Conservation (phyloP, 2,888 invertebrate genomes). For the Ellobium chinense region DNA sequence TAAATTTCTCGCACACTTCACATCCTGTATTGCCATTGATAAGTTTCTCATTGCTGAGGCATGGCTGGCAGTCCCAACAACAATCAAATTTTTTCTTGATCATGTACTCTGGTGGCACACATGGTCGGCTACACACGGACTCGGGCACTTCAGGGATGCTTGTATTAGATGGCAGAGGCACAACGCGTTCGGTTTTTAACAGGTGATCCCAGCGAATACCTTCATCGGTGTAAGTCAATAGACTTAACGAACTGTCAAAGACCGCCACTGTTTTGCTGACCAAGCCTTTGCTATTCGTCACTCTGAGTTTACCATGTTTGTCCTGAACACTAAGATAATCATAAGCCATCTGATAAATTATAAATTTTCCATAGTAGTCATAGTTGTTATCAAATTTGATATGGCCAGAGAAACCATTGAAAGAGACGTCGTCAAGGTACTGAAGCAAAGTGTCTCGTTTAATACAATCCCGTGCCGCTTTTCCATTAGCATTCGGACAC, state of each 20-base stretch:
- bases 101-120: constrained; percentile 51
- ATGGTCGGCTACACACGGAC: constrained; percentile 56
- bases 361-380: constrained; percentile 16
- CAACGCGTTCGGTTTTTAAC: neutral
- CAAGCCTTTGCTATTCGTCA: neutral
- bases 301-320: neutral
- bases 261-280: neutral
- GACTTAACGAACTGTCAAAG: neutral
- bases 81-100: constrained; percentile 52
- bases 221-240: neutral
- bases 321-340: neutral
- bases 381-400: constrained; percentile 16
- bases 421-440: constrained; percentile 19
- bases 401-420: constrained; percentile 8
- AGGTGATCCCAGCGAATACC: constrained; percentile 21
- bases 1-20: constrained; percentile 47
- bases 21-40: constrained; percentile 47
- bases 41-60: constrained; percentile 53
- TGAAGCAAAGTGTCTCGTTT: constrained; percentile 3
- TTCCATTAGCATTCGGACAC: neutral
- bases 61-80: constrained; percentile 58
- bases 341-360: constrained; percentile 13
- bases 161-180: neutral
- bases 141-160: neutral
- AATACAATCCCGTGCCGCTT: constrained; percentile 20